Base-by-base conservation (phyloP, 1,140 invertebrate genomes). In the Lasioglossum baleicum region DNA sequence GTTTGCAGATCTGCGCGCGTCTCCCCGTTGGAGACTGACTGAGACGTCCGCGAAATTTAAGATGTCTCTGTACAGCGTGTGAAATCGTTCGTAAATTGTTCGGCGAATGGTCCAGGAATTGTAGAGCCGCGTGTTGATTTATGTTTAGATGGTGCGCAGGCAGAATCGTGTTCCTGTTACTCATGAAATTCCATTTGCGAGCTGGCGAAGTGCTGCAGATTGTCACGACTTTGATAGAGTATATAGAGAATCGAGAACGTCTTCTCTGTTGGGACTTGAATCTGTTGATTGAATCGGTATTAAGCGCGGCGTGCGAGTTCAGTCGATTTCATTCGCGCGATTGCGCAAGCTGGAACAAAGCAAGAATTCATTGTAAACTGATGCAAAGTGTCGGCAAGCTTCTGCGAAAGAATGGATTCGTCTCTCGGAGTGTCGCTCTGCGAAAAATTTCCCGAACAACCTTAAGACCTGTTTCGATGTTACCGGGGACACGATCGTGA, bases 81-180 rank as follows among this genome's bases (percentile, higher is more conserved):
- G n/a, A 44, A 6, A 65, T 17, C 10, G 11, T 22, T 35, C 5
- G 61, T 51, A 74, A 64, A 74, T 74, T 53, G 60, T 40, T 67
- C 35, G 4, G 42, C 26, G 26, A 64, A 74, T 20, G 2, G 44
- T 64, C n/a, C n/a, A 15, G 71, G 60, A 53, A 58, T 42, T 7
- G 20, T 53, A 53, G n/a, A 64, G 26, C 31, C 44, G 61, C 71
- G 22, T 53, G 61, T 15, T 22, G 13, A 53, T 53, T 65, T 11
- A 35, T 17, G 11, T 74, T 53, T 58, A 58, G 17, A 31, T 11
- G 10, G 17, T 15, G 10, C 17, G 4, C 51, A 2, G 48, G n/a
- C 44, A 22, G 67, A 69, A 69, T 65, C 60, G 8, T 51, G 44
- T n/a, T 31, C 7, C 22, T 60, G 60, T 67, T 76, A 76, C 31